A percentile compares a stretch with the other conserved stretches of the same genome.
These are phyloP conservation scores for Cathartes aura DNA, from an alignment of 2,113 vertebrate genomes.

Conservation along the genomic window DNA sequence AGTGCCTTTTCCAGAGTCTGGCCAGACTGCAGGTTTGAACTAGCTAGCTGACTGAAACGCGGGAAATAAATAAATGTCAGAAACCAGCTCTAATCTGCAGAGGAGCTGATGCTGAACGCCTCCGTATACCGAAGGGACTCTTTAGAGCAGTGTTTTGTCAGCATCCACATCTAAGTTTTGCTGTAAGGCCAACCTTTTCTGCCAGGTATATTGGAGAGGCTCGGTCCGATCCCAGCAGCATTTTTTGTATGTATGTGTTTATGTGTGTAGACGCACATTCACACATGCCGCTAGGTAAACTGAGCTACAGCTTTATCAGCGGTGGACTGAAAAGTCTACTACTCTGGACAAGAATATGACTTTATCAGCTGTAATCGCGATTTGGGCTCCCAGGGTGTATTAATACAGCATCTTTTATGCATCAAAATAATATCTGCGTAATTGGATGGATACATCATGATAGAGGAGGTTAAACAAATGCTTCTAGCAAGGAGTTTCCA, in stretches of 20 bases:
- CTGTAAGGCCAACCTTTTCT: neutral
- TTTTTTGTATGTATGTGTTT: neutral
- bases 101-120: neutral
- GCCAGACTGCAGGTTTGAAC: neutral
- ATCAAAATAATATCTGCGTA: neutral
- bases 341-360: neutral
- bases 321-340: neutral
- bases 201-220: neutral
- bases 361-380: neutral
- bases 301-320: neutral
- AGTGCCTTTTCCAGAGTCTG: neutral
- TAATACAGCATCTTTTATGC: neutral
- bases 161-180: neutral
- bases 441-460: neutral
- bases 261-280: neutral
- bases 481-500: neutral
- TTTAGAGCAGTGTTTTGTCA: neutral
- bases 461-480: neutral
- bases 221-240: neutral
- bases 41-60: neutral
- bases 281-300: accelerated
- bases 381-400: neutral
- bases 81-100: neutral
- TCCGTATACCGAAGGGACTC: neutral
- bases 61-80: neutral